These are phyloP conservation scores for Mya arenaria DNA, from an alignment of 1,140 invertebrate genomes.

Conservation along the genomic window DNA sequence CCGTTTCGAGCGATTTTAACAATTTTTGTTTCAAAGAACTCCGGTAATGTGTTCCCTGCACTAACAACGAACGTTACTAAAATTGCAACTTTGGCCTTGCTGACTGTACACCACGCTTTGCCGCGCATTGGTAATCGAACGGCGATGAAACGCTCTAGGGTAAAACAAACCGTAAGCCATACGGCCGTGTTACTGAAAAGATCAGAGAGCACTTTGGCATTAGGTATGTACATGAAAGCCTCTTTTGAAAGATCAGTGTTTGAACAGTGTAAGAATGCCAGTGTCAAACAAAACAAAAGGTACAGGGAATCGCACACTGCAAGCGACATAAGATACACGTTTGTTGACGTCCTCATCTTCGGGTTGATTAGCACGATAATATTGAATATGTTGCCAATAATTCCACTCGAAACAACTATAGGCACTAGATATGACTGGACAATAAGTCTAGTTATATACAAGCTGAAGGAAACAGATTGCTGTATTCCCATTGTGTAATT, in stretches of 20 bases:
- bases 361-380: slow-evolving; percentile 84
- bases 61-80: slow-evolving; percentile 56
- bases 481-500: too few species aligned
- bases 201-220: slow-evolving; percentile 85
- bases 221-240: slow-evolving; percentile 80
- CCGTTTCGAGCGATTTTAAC: neutral
- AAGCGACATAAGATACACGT: slow-evolving; percentile 87
- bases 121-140: slow-evolving; percentile 89
- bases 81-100: slow-evolving; percentile 68
- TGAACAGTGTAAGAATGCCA: slow-evolving; percentile 69
- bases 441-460: slow-evolving; percentile 64
- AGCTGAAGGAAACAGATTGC: too few species aligned
- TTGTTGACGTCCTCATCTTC: slow-evolving; percentile 89
- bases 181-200: slow-evolving; percentile 86
- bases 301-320: slow-evolving; percentile 88
- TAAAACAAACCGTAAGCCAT: slow-evolving; percentile 90
- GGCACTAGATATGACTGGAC: slow-evolving; percentile 70
- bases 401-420: slow-evolving; percentile 79
- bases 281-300: slow-evolving; percentile 83
- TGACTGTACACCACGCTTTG: slow-evolving; percentile 87
- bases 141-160: slow-evolving; percentile 89
- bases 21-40: slow-evolving; percentile 72
- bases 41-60: slow-evolving; percentile 69
- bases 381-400: slow-evolving; percentile 73
- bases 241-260: slow-evolving; percentile 43